Evolutionary conservation across 92 coral and sea anemone species (phyloP).

Genomic region (Actinostola sp.): DNA sequence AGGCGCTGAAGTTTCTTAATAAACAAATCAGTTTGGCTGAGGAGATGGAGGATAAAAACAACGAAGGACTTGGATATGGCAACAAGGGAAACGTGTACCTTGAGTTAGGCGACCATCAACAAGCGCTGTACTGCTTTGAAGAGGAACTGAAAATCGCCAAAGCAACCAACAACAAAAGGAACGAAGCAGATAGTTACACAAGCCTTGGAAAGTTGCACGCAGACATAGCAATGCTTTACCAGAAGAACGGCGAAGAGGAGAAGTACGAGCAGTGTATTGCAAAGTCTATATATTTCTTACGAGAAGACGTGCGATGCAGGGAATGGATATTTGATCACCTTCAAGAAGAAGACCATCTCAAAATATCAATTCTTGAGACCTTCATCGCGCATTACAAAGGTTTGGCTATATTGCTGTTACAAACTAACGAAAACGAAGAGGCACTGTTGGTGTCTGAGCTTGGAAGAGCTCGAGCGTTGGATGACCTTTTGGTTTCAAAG

Average conservation of each 20-base stretch:
- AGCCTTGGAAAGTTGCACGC: background rate
- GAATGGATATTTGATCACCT: constrained; percentile 9
- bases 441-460: background rate
- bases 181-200: background rate
- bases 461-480: constrained; percentile 6
- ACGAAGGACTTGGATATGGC: background rate
- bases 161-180: background rate
- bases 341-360: constrained; percentile 13
- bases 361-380: background rate
- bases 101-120: background rate
- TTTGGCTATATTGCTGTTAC: background rate
- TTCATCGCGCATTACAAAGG: background rate
- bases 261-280: background rate
- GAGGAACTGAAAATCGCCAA: background rate
- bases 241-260: background rate
- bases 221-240: background rate
- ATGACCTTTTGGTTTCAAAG: constrained; percentile 8
- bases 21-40: background rate
- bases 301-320: background rate
- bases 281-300: background rate
- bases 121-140: background rate
- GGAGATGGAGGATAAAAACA: background rate
- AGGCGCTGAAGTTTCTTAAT: background rate
- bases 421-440: background rate
- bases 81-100: background rate